These are phyloP conservation scores for Acinonyx jubatus DNA, from an alignment of 2,113 vertebrate genomes.

Conservation along the genomic window DNA sequence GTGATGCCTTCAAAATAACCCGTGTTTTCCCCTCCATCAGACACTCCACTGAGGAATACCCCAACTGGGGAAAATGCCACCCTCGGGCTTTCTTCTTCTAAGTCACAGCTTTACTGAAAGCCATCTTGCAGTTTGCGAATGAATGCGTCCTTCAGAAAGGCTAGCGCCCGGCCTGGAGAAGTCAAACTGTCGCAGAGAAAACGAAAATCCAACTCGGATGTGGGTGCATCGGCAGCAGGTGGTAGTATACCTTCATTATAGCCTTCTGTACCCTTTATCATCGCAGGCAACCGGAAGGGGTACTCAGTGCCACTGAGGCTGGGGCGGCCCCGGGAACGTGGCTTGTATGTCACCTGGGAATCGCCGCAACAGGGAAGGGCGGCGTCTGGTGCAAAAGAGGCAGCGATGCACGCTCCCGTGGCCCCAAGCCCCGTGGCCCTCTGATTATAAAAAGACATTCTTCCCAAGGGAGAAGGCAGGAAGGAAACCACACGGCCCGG, in stretches of 20 bases:
- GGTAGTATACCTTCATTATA: rapidly evolving
- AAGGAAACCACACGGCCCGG: rapidly evolving
- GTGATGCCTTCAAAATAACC: not conserved
- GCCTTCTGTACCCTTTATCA: rapidly evolving
- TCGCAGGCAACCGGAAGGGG: not conserved
- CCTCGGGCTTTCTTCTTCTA: not conserved
- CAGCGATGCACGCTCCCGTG: rapidly evolving
- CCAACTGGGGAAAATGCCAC: not conserved
- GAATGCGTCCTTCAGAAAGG: not conserved
- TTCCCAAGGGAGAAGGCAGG: not conserved
- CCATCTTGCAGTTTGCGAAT: not conserved
- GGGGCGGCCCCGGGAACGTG: rapidly evolving
- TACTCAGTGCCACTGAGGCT: too few relatives aligned
- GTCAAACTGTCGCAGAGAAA: not conserved
- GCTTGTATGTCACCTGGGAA: not conserved
- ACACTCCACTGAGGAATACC: not conserved
- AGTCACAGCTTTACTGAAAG: not conserved
- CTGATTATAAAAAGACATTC: not conserved
- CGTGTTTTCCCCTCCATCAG: not conserved
- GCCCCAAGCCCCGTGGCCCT: not conserved
- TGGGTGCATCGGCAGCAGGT: not conserved
- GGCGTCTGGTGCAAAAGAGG: not conserved
- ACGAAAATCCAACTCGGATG: not conserved
- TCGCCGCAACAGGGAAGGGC: rapidly evolving
- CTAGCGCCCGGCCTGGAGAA: not conserved